Percentiles rank a stretch among this genome's conserved stretches.
phyloP scores from a whole-genome alignment of 2,888 invertebrate genomes.

The Tineola bisselliella region DNA sequence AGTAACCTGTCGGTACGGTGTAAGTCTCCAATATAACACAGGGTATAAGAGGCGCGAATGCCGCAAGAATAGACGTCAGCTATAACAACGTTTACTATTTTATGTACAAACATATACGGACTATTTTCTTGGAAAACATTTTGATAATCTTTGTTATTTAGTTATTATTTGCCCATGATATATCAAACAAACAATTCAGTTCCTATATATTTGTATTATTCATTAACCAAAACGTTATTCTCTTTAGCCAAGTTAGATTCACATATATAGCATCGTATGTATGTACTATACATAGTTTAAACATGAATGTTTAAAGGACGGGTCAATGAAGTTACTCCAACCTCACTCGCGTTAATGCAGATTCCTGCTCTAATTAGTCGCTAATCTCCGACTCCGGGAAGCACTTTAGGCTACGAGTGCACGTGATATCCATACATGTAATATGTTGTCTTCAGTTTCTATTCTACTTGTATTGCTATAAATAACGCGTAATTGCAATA shows the following conservation, averaged over 20 bases:
- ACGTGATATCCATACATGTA: too few species aligned
- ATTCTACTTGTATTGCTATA: too few species aligned
- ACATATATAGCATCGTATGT: too few species aligned
- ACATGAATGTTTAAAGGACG: background rate
- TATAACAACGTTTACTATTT: constrained; percentile 1
- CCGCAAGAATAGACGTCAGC: background rate
- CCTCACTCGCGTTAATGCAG: background rate
- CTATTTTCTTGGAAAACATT: too few species aligned
- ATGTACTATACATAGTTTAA: background rate
- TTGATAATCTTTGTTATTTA: too few species aligned
- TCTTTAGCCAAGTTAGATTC: too few species aligned
- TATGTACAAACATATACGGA: background rate
- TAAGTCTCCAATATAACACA: background rate
- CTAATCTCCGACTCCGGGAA: background rate
- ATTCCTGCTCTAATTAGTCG: background rate
- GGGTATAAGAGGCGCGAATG: background rate
- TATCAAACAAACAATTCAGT: too few species aligned
- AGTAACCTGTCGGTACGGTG: background rate
- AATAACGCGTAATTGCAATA: too few species aligned
- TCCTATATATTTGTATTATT: too few species aligned
- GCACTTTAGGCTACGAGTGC: background rate
- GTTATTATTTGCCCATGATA: too few species aligned
- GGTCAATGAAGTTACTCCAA: background rate
- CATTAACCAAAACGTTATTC: too few species aligned
- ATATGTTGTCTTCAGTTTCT: too few species aligned